Conservation (phyloP, 1,140 invertebrate genomes). For the Aphaenogaster ashmeadi region DNA sequence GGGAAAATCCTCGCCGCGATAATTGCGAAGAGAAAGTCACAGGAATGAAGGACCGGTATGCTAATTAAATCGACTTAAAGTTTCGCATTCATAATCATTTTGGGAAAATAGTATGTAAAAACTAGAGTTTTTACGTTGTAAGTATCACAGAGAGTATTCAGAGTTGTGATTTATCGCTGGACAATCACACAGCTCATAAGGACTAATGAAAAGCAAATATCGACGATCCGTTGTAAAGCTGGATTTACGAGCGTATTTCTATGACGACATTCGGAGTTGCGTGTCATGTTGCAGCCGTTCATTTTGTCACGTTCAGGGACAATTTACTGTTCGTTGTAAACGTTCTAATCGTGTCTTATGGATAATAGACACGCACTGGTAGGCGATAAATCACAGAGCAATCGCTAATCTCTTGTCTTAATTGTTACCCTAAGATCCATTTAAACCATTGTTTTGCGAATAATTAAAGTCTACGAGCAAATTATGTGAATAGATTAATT, state of each 20-base stretch:
- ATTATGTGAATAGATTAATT: neutral
- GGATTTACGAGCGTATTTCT: slow-evolving; percentile 20
- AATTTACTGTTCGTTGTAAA: slow-evolving; percentile 6
- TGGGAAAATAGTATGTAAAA: neutral
- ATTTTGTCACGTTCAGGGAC: slow-evolving; percentile 61
- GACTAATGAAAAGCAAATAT: slow-evolving; percentile 39
- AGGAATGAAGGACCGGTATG: slow-evolving; percentile 15
- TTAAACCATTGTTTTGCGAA: slow-evolving; percentile 4
- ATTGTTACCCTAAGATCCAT: neutral
- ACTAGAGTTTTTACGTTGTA: neutral
- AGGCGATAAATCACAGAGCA: slow-evolving; percentile 19
- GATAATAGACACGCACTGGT: slow-evolving; percentile 38
- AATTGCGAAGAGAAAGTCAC: slow-evolving; percentile 50
- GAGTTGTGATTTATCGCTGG: neutral
- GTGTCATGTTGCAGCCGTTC: slow-evolving; percentile 26
- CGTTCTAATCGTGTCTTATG: slow-evolving; percentile 26
- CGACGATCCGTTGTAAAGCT: neutral
- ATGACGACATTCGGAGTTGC: slow-evolving; percentile 12
- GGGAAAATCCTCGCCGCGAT: slow-evolving; percentile 40
- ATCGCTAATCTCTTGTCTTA: slow-evolving; percentile 34
- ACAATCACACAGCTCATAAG: neutral
- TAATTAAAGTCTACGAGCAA: neutral
- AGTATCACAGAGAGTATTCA: neutral
- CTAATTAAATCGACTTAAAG: slow-evolving; percentile 26
- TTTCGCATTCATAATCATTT: neutral